Evolutionary conservation across 2,888 invertebrate species (phyloP).

Genomic region (Tachina lurida): DNA sequence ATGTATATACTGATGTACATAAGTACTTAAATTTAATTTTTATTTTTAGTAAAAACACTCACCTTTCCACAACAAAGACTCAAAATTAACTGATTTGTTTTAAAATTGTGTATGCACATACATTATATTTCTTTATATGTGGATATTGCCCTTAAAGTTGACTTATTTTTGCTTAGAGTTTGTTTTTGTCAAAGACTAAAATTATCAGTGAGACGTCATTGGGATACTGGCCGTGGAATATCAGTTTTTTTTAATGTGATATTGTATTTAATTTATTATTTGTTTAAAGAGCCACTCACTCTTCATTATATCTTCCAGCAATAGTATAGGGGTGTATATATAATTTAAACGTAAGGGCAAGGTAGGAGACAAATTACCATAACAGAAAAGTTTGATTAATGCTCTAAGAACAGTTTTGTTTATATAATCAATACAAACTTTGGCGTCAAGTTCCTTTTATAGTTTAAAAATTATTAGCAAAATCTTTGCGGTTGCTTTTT

Average conservation of each 20-base stretch:
- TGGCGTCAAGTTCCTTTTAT: constrained; percentile 82
- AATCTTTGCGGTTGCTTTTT: constrained; percentile 1
- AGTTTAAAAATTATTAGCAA: not conserved
- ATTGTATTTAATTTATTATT: too few relatives aligned
- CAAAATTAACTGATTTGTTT: too few relatives aligned
- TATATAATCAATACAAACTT: too few relatives aligned
- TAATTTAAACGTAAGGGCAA: constrained; percentile 97
- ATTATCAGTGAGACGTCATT: not conserved
- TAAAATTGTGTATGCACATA: not conserved
- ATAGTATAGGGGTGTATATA: constrained; percentile 85
- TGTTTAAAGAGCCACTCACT: constrained; percentile 72
- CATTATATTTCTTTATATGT: not conserved
- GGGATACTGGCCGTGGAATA: not conserved
- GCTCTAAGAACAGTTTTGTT: too few relatives aligned
- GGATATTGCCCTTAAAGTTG: not conserved
- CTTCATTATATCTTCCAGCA: constrained; percentile 89
- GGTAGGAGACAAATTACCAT: too few relatives aligned
- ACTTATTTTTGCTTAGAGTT: not conserved
- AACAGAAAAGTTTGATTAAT: too few relatives aligned
- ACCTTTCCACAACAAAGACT: too few relatives aligned
- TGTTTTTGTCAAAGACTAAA: not conserved
- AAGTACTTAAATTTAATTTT: too few relatives aligned
- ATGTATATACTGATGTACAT: too few relatives aligned
- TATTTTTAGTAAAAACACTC: too few relatives aligned
- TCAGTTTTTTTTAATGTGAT: not conserved